phyloP scores from a whole-genome alignment of 2,888 invertebrate species.

The Idaea dimidiata region DNA sequence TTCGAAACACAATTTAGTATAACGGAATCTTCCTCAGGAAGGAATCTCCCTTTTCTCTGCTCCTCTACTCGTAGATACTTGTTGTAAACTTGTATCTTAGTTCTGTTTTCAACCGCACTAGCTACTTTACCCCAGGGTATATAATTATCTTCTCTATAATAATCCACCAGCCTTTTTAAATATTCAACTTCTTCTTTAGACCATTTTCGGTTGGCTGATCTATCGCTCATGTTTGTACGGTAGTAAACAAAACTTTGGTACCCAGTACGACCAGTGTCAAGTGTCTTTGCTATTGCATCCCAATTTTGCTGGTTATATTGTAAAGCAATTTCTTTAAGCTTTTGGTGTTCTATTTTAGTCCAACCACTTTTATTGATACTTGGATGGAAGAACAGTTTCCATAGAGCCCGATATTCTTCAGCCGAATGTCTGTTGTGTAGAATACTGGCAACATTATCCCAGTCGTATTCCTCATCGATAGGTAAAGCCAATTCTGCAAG shows the following conservation, averaged over 20 bases:
- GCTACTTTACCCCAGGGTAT: conserved; percentile 89
- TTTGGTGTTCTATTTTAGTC: conserved; percentile 50
- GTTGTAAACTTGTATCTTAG: conserved; percentile 84
- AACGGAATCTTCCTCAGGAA: conserved; percentile 83
- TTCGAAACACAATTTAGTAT: conserved; percentile 82
- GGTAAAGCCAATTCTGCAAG: conserved; percentile 55
- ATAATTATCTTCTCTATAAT: conserved; percentile 82
- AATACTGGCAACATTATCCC: conserved; percentile 75
- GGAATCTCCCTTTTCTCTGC: conserved; percentile 82
- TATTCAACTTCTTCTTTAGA: conserved; percentile 84
- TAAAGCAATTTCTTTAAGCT: conserved; percentile 47
- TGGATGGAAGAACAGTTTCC: conserved; percentile 87
- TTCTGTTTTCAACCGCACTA: conserved; percentile 82
- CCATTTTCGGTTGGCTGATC: conserved; percentile 78
- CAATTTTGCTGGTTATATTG: conserved; percentile 81
- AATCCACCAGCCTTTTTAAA: conserved; percentile 82
- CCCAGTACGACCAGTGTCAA: conserved; percentile 82
- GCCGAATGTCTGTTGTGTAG: conserved; percentile 80
- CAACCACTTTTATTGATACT: conserved; percentile 78
- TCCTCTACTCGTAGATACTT: conserved; percentile 67
- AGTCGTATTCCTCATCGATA: conserved; percentile 76
- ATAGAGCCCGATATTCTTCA: conserved; percentile 84
- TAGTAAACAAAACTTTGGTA: conserved; percentile 87
- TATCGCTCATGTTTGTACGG: conserved; percentile 70
- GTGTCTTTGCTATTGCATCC: conserved; percentile 81